Evolutionary conservation across 2,888 invertebrate genomes (phyloP).

Genomic region (Aleiodes testaceus): DNA sequence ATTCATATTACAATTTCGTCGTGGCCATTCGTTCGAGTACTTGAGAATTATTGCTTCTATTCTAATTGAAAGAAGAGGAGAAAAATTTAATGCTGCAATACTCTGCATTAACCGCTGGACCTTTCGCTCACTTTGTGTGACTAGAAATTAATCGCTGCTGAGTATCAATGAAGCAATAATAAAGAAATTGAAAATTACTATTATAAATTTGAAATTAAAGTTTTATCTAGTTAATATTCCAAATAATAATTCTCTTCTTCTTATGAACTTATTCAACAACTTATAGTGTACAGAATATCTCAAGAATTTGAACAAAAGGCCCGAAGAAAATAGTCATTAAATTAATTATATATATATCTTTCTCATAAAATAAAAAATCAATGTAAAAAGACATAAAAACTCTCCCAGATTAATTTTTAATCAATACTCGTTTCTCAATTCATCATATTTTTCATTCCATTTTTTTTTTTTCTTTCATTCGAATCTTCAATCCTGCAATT

Average conservation of each 20-base stretch:
- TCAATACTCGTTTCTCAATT: slow-evolving; percentile 6
- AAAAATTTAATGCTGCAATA: slow-evolving; percentile 25
- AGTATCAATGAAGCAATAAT: slow-evolving; percentile 12
- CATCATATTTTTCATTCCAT: not conserved
- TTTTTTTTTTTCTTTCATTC: too few relatives aligned
- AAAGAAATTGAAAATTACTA: not conserved
- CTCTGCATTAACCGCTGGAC: slow-evolving; percentile 19
- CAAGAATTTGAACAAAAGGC: slow-evolving; percentile 10
- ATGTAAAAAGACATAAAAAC: not conserved
- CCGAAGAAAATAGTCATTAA: slow-evolving; percentile 3
- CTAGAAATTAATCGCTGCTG: slow-evolving; percentile 37
- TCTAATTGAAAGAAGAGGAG: not conserved
- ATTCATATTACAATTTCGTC: slow-evolving; percentile 31
- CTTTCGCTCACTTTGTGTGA: slow-evolving; percentile 26
- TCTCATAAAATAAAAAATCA: not conserved
- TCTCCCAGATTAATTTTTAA: not conserved
- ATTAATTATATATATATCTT: slow-evolving; percentile 6
- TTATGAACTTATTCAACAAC: not conserved
- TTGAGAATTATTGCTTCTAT: slow-evolving; percentile 3
- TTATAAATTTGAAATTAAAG: too few relatives aligned
- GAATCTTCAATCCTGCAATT: slow-evolving; percentile 5
- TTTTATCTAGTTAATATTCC: too few relatives aligned
- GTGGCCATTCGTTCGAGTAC: slow-evolving; percentile 30
- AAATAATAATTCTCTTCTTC: too few relatives aligned
- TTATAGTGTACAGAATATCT: slow-evolving; percentile 17